A percentile compares a stretch with the other conserved stretches of the same genome.
Evolutionary conservation across 2,113 vertebrate genomes (phyloP).

Genomic region (Seriola quinqueradiata): DNA sequence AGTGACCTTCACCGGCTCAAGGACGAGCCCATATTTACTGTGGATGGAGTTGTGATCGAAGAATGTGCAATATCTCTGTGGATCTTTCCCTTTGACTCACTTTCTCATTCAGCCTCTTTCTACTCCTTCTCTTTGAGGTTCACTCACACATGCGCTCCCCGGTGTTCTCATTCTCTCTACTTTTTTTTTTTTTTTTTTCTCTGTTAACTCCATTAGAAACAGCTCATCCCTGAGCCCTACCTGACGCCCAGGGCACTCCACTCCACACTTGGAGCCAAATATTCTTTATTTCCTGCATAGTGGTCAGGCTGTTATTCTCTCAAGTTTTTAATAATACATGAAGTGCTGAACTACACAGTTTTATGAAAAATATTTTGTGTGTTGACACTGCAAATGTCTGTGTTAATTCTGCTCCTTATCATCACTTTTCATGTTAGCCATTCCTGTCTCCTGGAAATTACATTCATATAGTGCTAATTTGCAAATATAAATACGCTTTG

Average conservation of each 20-base stretch:
- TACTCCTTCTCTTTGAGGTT: slow-evolving; percentile 1
- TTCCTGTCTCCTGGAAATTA: too few species aligned
- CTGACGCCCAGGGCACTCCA: background rate
- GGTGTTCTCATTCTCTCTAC: background rate
- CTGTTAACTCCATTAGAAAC: background rate
- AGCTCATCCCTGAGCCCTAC: background rate
- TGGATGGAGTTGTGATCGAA: slow-evolving; percentile 31
- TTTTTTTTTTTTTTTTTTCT: background rate
- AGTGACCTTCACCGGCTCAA: slow-evolving; percentile 39
- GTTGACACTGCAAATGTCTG: too few species aligned
- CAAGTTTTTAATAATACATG: background rate
- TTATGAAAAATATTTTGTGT: background rate
- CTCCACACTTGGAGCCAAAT: background rate
- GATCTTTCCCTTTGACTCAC: background rate
- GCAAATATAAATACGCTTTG: too few species aligned
- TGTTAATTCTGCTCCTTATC: too few species aligned
- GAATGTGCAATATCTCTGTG: slow-evolving; percentile 12
- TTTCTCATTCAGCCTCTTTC: background rate
- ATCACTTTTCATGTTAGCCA: too few species aligned
- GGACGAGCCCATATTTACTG: slow-evolving; percentile 30
- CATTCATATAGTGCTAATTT: too few species aligned
- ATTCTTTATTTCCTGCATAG: background rate
- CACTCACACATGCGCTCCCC: background rate
- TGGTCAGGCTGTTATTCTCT: background rate
- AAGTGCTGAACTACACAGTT: background rate